Base-by-base conservation (phyloP, 1,140 invertebrate species). In the Drosophila novamexicana region DNA sequence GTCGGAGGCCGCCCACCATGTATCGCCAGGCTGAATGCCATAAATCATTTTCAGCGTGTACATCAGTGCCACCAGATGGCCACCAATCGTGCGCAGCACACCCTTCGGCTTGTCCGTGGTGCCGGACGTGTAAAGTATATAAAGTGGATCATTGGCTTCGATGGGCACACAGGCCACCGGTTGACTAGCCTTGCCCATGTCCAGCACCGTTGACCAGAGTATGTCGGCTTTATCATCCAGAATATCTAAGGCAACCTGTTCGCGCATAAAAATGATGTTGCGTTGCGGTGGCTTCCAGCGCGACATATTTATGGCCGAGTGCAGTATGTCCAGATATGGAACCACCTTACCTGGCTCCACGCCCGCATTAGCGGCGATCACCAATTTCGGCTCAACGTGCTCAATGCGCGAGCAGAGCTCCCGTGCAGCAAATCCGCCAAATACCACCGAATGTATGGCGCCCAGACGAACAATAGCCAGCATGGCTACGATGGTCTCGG, bases 1-100 rank as follows among this genome's bases (percentile, higher is more conserved):
- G 90, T 98, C 97, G 0, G 97, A 97, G 0, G 97, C 97, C 32
- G 95, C 96, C 97, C 97, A 99, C 97, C 97, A 99, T 5, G 97
- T 95, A 45, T 97, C 96, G 18, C 96, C 95, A 7, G 95, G 94
- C 29, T 95, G 94, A 82, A 98, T 94, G 9, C 96, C 97, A 81
- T 98, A 98, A 61, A 98, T 94, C 0, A 94, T 93, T 37, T 95
- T 95, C 95, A 98, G 97, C 0, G 96, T 95, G 96, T 97, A 98
- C 71, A 96, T 95, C 10, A 98, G 92, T 0, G 95, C 95, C 0
- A 96, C 97, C 44, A 98, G 95, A 83, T 98, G 97, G 0, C 97
- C 97, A 1, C 96, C 97, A n/a, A 95, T 95, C 0, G 97, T 96
- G 57, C 97, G 94, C 57, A 97, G 95, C 29, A 98, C 94, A 5